Conservation (phyloP, 92 coral and sea anemone species). For the Epizoanthus rinbou region DNA sequence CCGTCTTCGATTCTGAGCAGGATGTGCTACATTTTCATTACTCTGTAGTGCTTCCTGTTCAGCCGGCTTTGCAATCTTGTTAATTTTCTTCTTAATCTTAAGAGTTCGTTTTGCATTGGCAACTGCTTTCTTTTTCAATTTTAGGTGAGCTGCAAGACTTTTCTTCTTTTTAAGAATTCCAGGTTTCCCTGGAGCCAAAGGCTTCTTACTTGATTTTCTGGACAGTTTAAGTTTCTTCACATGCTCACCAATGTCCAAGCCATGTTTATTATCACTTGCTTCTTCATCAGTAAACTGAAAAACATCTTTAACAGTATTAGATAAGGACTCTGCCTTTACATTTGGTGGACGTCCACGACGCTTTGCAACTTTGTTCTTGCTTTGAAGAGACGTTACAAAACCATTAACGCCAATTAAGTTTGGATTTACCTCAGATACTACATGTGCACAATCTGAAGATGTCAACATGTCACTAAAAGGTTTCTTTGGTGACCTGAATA, state of each 20-base stretch:
- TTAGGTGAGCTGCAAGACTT: slow-evolving; percentile 60
- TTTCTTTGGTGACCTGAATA: slow-evolving; percentile 64
- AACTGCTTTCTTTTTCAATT: slow-evolving; percentile 74
- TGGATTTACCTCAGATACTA: slow-evolving; percentile 51
- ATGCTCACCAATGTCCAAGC: slow-evolving; percentile 63
- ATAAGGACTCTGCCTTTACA: slow-evolving; percentile 49
- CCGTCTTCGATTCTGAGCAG: slow-evolving; percentile 59
- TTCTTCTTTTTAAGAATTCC: slow-evolving; percentile 63
- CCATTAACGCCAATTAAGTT: slow-evolving; percentile 75
- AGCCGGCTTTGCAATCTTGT: slow-evolving; percentile 25
- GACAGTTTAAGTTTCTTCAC: slow-evolving; percentile 48
- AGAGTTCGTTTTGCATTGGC: slow-evolving; percentile 69
- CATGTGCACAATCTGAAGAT: slow-evolving; percentile 47
- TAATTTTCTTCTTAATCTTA: slow-evolving; percentile 43
- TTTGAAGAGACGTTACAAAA: slow-evolving; percentile 55
- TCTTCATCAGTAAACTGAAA: slow-evolving; percentile 80
- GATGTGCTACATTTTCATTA: slow-evolving; percentile 32
- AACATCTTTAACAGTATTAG: slow-evolving; percentile 57
- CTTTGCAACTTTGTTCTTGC: slow-evolving; percentile 57
- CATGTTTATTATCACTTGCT: slow-evolving; percentile 55
- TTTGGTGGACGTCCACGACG: slow-evolving; percentile 85
- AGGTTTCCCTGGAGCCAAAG: slow-evolving; percentile 66
- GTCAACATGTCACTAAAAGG: slow-evolving; percentile 53
- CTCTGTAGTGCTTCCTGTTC: slow-evolving; percentile 46
- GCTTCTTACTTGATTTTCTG: slow-evolving; percentile 64